phyloP scores from a whole-genome alignment of 2,888 invertebrate genomes.

The Troides helena region DNA sequence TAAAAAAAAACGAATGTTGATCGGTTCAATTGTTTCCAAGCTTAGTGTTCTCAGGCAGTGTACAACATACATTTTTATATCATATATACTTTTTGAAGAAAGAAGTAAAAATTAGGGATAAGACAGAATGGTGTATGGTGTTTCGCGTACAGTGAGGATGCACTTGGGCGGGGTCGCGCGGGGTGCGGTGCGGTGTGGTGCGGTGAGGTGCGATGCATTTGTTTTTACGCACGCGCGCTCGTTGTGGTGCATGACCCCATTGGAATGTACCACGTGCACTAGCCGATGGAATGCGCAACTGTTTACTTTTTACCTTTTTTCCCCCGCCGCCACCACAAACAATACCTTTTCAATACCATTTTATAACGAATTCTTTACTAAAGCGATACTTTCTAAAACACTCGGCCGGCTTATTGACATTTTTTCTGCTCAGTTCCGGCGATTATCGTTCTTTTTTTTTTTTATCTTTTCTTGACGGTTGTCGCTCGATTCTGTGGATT shows the following conservation, averaged over 20 bases:
- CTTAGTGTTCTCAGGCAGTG: too few species aligned
- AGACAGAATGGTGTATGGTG: neutral
- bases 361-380: constrained; percentile 70
- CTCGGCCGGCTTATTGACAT: constrained; percentile 49
- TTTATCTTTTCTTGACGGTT: constrained; percentile 7
- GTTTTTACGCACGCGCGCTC: constrained; percentile 70
- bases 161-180: constrained; percentile 12
- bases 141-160: constrained; percentile 1
- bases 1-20: too few species aligned
- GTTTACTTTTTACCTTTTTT: constrained; percentile 73
- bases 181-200: constrained; percentile 30
- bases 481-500: constrained; percentile 16
- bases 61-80: too few species aligned
- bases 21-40: too few species aligned
- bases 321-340: constrained; percentile 61
- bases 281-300: constrained; percentile 77
- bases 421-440: constrained; percentile 49
- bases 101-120: too few species aligned
- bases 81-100: too few species aligned
- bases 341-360: constrained; percentile 72
- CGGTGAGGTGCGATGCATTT: constrained; percentile 65
- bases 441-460: constrained; percentile 15
- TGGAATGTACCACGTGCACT: constrained; percentile 79
- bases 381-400: constrained; percentile 38
- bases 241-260: constrained; percentile 76